These are phyloP conservation scores for Chlamydotis undulata DNA, from an alignment of 2,113 vertebrate genomes.

Conservation along the genomic window DNA sequence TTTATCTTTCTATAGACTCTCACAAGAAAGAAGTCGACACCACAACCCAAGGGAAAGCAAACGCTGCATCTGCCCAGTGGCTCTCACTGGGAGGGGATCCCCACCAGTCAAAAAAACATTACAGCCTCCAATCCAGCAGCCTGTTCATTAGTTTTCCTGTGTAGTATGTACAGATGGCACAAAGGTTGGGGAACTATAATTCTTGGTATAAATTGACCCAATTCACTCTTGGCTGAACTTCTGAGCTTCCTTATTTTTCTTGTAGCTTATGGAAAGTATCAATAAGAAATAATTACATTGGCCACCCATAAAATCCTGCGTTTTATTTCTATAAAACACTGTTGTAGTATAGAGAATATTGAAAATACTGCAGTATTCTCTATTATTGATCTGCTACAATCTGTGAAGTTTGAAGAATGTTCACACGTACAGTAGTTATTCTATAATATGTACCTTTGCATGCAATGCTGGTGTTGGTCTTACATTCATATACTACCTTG, in stretches of 20 bases:
- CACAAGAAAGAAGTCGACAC: not conserved
- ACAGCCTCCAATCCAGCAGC: not conserved
- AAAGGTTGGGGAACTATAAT: not conserved
- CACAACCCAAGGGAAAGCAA: not conserved
- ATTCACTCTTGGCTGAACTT: not conserved
- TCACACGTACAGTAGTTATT: not conserved
- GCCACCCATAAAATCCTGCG: not conserved
- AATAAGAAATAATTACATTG: not conserved
- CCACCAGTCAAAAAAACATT: not conserved
- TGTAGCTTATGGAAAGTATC: not conserved
- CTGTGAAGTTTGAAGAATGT: not conserved
- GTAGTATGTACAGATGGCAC: not conserved
- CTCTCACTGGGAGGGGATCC: not conserved
- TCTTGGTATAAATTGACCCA: not conserved
- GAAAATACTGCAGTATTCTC: not conserved
- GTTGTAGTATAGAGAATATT: not conserved
- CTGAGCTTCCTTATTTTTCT: not conserved
- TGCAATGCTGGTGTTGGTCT: not conserved
- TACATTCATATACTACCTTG: not conserved
- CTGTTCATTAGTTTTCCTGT: not conserved
- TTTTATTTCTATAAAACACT: not conserved
- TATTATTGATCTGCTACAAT: not conserved
- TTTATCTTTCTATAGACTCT: not conserved
- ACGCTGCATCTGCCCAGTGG: not conserved
- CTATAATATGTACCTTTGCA: not conserved